Percentiles rank a stretch among this genome's conserved stretches.
Evolutionary conservation across 1,140 invertebrate species (phyloP).

Genomic region (Asbolus verrucosus): DNA sequence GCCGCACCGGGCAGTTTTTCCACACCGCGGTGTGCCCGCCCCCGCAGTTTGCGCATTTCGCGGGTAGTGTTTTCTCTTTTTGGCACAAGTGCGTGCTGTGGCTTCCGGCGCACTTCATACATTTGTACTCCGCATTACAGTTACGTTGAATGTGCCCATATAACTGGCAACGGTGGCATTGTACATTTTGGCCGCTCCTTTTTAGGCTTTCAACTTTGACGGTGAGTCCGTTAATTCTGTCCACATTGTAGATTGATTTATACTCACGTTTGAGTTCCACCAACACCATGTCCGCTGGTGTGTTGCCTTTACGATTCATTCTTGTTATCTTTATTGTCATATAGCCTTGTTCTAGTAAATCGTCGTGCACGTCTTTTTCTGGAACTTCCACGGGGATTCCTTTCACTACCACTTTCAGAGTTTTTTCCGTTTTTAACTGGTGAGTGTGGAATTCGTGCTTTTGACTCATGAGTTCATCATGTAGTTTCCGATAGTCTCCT

Average conservation of each 20-base stretch:
- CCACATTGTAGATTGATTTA: slow-evolving; percentile 2
- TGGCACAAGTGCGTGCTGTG: background rate
- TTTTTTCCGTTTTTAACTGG: no score
- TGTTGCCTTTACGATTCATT: background rate
- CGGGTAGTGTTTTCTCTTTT: slow-evolving; percentile 16
- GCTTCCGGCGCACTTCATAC: slow-evolving; percentile 10
- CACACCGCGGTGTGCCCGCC: background rate
- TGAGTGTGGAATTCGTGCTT: no score
- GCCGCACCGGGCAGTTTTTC: no score
- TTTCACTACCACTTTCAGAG: no score
- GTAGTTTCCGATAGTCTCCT: no score
- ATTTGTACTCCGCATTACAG: slow-evolving; percentile 9
- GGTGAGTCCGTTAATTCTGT: background rate
- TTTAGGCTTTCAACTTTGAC: no score
- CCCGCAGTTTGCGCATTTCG: slow-evolving; percentile 25
- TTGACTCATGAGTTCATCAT: no score
- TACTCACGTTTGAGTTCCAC: background rate
- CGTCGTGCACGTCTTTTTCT: no score
- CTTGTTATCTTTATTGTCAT: no score
- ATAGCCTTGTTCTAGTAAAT: no score
- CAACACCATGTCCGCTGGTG: background rate
- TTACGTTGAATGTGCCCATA: background rate
- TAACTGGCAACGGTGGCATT: slow-evolving; percentile 34
- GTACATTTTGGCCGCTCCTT: no score
- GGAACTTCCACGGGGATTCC: no score